Conservation (phyloP, 2,797 vertebrate species). For the Mallotus villosus region DNA sequence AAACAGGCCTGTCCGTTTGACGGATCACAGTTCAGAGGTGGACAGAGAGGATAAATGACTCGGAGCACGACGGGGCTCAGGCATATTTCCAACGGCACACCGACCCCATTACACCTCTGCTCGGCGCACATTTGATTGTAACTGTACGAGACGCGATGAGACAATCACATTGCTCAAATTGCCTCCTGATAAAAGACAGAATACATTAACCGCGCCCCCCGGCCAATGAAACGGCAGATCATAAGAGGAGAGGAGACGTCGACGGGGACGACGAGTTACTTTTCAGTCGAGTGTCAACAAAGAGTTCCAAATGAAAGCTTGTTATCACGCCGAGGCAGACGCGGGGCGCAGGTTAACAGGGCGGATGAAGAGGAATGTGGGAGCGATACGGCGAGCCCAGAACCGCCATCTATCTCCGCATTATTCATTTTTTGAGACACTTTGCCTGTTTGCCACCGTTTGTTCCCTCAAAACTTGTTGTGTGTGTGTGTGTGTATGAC, state of each 20-base stretch:
- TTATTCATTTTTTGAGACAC: too few relatives aligned
- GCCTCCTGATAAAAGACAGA: neutral
- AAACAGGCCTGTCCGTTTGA: slow-evolving; percentile 1
- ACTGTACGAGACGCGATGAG: too few relatives aligned
- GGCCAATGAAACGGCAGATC: neutral
- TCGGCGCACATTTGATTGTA: neutral
- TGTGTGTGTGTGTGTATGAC: neutral
- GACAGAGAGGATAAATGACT: slow-evolving; percentile 2
- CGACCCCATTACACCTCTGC: neutral
- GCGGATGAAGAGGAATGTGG: neutral
- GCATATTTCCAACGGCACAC: neutral
- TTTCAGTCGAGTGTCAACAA: slow-evolving; percentile 47
- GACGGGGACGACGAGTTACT: slow-evolving; percentile 61
- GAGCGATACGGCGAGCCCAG: too few relatives aligned
- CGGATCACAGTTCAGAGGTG: neutral
- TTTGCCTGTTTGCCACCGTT: neutral
- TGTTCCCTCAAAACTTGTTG: neutral
- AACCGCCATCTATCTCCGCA: too few relatives aligned
- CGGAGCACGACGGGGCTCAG: neutral
- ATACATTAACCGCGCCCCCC: neutral
- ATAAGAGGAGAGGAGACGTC: slow-evolving; percentile 21
- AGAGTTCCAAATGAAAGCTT: slow-evolving; percentile 47
- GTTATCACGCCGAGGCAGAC: slow-evolving; percentile 57
- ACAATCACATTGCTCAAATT: slow-evolving; percentile 5
- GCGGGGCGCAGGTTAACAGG: slow-evolving; percentile 31